phyloP scores from a whole-genome alignment of 2,888 invertebrate genomes.

The Drosophila atroscutellata region DNA sequence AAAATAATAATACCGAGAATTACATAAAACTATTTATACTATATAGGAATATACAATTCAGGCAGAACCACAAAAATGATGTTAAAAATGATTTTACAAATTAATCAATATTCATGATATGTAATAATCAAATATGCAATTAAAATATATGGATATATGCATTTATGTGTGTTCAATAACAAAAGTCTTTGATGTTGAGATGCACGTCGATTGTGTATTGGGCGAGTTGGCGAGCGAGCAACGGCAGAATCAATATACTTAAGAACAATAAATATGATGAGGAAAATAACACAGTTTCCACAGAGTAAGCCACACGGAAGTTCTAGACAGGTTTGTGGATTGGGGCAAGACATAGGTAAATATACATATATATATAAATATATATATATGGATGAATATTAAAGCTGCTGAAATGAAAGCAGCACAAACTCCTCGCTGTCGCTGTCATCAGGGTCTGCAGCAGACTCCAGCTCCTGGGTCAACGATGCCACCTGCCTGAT shows the following conservation, averaged over 20 bases:
- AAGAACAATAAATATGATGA: slow-evolving; percentile 17
- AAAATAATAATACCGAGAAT: slow-evolving; percentile 74
- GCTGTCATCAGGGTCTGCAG: slow-evolving; percentile 85
- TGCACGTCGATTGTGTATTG: slow-evolving; percentile 60
- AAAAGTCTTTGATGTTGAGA: slow-evolving; percentile 81
- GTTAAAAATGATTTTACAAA: slow-evolving; percentile 26
- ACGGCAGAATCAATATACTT: slow-evolving; percentile 43
- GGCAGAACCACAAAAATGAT: slow-evolving; percentile 10
- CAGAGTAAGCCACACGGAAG: slow-evolving; percentile 15
- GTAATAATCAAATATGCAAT: slow-evolving; percentile 46
- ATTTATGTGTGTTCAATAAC: slow-evolving; percentile 46
- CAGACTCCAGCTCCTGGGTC: slow-evolving; percentile 86
- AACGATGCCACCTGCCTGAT: slow-evolving; percentile 87
- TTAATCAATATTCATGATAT: slow-evolving; percentile 44
- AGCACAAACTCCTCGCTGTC: slow-evolving; percentile 91
- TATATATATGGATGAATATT: slow-evolving; percentile 3
- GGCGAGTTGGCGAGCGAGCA: slow-evolving; percentile 62
- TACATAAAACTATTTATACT: slow-evolving; percentile 54
- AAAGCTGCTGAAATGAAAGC: slow-evolving; percentile 84
- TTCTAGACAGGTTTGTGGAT: background rate
- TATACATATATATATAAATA: background rate
- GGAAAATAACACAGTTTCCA: slow-evolving; percentile 61
- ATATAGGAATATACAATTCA: slow-evolving; percentile 41
- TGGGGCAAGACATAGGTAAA: slow-evolving; percentile 18
- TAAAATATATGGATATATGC: slow-evolving; percentile 21